Evolutionary conservation across 2,797 vertebrate genomes (phyloP).

Genomic region (Myotis vivesi): DNA sequence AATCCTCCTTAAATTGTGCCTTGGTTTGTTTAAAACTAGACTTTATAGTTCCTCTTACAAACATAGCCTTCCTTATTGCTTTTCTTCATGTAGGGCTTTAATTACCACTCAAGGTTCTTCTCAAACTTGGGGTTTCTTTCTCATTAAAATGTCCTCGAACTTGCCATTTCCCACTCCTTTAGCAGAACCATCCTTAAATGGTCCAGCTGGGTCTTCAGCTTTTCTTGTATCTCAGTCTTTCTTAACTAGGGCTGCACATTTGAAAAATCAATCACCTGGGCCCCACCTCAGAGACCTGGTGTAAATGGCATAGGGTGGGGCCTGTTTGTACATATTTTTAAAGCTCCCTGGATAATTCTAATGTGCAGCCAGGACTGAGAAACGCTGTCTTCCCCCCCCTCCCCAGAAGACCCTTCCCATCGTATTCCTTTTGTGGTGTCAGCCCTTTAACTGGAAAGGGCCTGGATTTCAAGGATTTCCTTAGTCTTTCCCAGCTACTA

Average conservation of each 20-base stretch:
- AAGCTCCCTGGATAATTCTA: conserved; percentile 21
- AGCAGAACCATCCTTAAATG: not conserved
- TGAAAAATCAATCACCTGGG: not conserved
- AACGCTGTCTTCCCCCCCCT: not conserved
- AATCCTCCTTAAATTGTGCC: not conserved
- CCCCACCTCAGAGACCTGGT: not conserved
- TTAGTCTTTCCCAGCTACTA: conserved; percentile 16
- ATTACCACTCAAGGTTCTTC: not conserved
- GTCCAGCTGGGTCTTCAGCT: not conserved
- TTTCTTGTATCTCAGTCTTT: conserved; percentile 19
- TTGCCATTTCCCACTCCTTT: not conserved
- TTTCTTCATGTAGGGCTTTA: not conserved
- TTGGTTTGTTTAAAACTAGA: not conserved
- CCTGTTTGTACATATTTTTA: not conserved
- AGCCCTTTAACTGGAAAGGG: not conserved
- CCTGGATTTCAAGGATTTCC: not conserved
- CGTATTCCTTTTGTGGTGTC: not conserved
- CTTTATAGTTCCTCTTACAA: not conserved
- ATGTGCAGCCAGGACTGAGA: not conserved
- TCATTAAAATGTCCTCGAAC: not conserved
- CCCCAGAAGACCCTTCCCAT: not conserved
- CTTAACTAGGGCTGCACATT: not conserved
- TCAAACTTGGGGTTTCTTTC: not conserved
- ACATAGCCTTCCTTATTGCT: not conserved
- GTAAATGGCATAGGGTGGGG: not conserved